These are phyloP conservation scores for Pomacea maculata DNA, from an alignment of 1,140 invertebrate genomes.

Conservation along the genomic window DNA sequence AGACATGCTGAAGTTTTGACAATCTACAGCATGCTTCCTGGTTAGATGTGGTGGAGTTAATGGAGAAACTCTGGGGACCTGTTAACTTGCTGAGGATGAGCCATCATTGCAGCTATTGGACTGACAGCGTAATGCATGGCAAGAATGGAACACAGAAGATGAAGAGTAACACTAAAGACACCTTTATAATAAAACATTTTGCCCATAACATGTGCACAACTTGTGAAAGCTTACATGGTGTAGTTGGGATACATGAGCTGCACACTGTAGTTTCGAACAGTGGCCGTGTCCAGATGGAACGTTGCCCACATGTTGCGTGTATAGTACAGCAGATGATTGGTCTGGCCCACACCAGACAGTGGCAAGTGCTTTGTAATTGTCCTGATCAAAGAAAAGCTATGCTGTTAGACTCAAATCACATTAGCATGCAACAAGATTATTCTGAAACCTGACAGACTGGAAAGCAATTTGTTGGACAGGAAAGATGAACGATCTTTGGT, in stretches of 20 bases:
- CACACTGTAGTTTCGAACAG: slow-evolving; percentile 50
- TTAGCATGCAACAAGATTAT: too few species aligned
- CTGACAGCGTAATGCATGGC: background rate
- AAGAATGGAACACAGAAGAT: background rate
- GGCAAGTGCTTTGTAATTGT: slow-evolving; percentile 41
- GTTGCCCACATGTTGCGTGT: slow-evolving; percentile 41
- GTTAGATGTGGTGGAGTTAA: too few species aligned
- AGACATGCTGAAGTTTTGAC: too few species aligned
- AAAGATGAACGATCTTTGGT: too few species aligned
- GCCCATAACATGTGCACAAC: too few species aligned
- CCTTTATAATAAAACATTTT: background rate
- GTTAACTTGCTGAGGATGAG: too few species aligned
- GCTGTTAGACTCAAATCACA: background rate
- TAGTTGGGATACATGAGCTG: slow-evolving; percentile 54
- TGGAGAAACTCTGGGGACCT: too few species aligned
- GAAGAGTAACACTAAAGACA: slow-evolving; percentile 22
- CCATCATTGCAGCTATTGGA: background rate
- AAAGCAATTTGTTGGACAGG: too few species aligned
- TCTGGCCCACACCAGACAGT: slow-evolving; percentile 48
- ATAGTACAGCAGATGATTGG: slow-evolving; percentile 47
- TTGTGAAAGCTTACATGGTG: slow-evolving; percentile 29
- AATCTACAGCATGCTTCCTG: too few species aligned
- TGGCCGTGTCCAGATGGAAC: slow-evolving; percentile 48
- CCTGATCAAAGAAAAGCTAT: slow-evolving; percentile 25
- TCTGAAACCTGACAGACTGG: too few species aligned